Conservation (phyloP, 1,140 invertebrate species). For the Philopotamus ludificatus region DNA sequence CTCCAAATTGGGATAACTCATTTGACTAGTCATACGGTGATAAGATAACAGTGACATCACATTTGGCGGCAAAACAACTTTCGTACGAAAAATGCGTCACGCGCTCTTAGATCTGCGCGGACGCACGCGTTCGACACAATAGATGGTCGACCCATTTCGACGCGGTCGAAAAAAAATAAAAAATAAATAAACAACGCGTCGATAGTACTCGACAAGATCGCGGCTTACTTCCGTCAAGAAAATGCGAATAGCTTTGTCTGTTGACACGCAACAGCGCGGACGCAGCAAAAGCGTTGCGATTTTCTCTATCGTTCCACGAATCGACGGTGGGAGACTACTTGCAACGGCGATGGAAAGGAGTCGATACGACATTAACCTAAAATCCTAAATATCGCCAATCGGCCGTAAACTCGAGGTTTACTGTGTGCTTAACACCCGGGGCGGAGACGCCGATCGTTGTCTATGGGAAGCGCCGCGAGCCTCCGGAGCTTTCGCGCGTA, state of each 20-base stretch:
- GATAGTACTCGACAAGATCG: background rate
- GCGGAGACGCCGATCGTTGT: too few relatives aligned
- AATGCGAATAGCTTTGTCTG: background rate
- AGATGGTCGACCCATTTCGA: background rate
- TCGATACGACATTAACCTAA: too few relatives aligned
- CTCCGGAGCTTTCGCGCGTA: too few relatives aligned
- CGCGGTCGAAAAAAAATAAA: too few relatives aligned
- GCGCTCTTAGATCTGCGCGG: background rate
- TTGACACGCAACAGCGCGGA: background rate
- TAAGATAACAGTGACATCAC: conserved; percentile 4
- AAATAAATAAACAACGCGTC: background rate
- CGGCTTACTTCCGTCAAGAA: conserved; percentile 9
- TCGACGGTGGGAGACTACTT: background rate
- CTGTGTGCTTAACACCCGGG: too few relatives aligned
- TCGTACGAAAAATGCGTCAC: conserved; percentile 7
- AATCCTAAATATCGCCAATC: too few relatives aligned
- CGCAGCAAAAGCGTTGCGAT: background rate
- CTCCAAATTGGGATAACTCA: too few relatives aligned
- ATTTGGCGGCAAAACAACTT: background rate
- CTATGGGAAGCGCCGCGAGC: too few relatives aligned
- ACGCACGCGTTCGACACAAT: background rate
- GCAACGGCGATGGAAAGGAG: too few relatives aligned
- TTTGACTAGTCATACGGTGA: too few relatives aligned
- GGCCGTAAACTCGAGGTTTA: too few relatives aligned
- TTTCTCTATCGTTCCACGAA: background rate